Base-by-base conservation (phyloP, 1,140 invertebrate genomes). In the Dryas iulia region DNA sequence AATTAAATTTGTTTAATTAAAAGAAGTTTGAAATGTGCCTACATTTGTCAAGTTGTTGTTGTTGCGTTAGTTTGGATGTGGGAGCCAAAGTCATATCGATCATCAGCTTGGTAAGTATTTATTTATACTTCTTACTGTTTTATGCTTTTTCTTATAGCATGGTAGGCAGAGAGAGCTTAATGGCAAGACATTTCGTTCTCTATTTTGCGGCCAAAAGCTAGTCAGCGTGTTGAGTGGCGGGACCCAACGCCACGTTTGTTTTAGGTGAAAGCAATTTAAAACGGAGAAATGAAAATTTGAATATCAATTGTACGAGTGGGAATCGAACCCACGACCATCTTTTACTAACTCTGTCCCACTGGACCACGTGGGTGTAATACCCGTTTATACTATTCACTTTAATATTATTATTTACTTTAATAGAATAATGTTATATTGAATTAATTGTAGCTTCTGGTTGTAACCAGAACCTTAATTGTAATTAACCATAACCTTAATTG, bases 21-120 rank as follows among this genome's bases (percentile, higher is more conserved):
- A 21, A 18, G 0, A 10, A 47, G n/a, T 10, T 47, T 21, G 77
- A 71, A 33, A 87, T 84, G 86, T 88, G 83, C 69, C 24, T 86
- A 0, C 67, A 71, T 3, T 61, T 88, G 25, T 62, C 77, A 2
- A 78, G 60, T 10, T 88, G 79, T 63, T 88, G 82, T 65, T 84
- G 73, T 31, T 88, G 84, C 54, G 53, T 83, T 0, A 78, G 64
- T 66, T 72, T 88, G 39, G 78, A 84, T 35, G 67, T 76, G 4
- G 86, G 82, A 0, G 58, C 78, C 0, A 86, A 88, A 63, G 71
- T 82, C 10, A 77, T 86, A 35, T 76, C 83, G 3, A 64, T 88
- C 25, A 23, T 84, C 12, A 79, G 72, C 69, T 70, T 81, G 66
- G 86, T 88, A 65, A 79, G 82, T 84, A 47, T 3, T 39, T 47